A percentile compares a stretch with the other conserved stretches of the same genome.
phyloP scores from a whole-genome alignment of 1,140 invertebrate genomes.

The Notospermus geniculatus region DNA sequence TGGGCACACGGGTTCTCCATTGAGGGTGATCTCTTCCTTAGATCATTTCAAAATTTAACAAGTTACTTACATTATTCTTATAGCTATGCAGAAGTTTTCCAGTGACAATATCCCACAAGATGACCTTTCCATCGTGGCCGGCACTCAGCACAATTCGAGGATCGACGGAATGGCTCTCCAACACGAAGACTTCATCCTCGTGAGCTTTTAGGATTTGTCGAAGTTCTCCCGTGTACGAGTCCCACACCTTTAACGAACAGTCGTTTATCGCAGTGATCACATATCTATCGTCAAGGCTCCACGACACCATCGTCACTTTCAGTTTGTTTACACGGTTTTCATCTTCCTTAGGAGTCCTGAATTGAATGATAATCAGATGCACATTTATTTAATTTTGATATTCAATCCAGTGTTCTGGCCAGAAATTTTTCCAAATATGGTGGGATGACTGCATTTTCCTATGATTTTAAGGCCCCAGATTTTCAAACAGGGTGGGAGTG shows the following conservation, averaged over 20 bases:
- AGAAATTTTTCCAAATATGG: no score
- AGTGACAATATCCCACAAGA: conserved; percentile 78
- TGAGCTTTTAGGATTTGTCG: conserved; percentile 66
- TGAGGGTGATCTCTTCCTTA: background rate
- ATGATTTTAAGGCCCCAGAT: no score
- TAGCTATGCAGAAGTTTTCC: conserved; percentile 58
- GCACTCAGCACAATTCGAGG: conserved; percentile 78
- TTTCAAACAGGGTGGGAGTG: no score
- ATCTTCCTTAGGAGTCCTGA: conserved; percentile 1
- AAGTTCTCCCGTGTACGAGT: conserved; percentile 60
- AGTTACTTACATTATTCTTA: conserved; percentile 48
- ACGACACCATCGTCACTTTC: conserved; percentile 94
- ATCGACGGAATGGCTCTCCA: conserved; percentile 89
- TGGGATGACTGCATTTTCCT: no score
- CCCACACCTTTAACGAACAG: conserved; percentile 85
- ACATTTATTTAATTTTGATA: no score
- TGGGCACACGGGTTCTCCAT: no score
- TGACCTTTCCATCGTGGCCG: conserved; percentile 92
- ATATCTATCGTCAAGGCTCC: conserved; percentile 83
- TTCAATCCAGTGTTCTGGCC: no score
- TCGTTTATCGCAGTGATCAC: conserved; percentile 90
- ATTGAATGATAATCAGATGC: no score
- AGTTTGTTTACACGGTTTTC: conserved; percentile 63
- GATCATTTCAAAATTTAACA: conserved; percentile 6
- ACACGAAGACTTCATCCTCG: conserved; percentile 89